Percentiles rank a stretch among this genome's conserved stretches.
phyloP scores from a whole-genome alignment of 2,797 vertebrate genomes.

The Gastrophryne carolinensis region DNA sequence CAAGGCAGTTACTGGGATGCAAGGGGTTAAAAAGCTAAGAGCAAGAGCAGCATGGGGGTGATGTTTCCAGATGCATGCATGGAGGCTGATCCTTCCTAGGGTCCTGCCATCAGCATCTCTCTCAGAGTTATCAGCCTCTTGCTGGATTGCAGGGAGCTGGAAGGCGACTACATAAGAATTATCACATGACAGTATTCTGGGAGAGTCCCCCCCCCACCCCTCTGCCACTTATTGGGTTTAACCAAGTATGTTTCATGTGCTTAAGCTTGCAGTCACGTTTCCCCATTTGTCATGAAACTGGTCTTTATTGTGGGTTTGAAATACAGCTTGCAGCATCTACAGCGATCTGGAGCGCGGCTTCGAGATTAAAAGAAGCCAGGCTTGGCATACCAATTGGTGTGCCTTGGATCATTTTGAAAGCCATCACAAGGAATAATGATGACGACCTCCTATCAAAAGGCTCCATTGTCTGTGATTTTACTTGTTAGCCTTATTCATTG shows the following conservation, averaged over 20 bases:
- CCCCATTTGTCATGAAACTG: conserved; percentile 14
- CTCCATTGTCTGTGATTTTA: neutral
- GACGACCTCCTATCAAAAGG: conserved; percentile 27
- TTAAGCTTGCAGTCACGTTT: conserved; percentile 32
- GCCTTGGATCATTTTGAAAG: conserved; percentile 24
- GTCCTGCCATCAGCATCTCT: conserved; percentile 42
- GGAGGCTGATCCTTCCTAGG: conserved; percentile 23
- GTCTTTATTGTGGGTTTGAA: conserved; percentile 36
- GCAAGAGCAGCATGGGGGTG: conserved; percentile 3
- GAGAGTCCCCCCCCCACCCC: conserved; percentile 11
- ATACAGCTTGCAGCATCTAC: conserved; percentile 40
- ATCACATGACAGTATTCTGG: conserved; percentile 32
- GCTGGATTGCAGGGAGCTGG: conserved; percentile 47
- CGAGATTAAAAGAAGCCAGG: conserved; percentile 23
- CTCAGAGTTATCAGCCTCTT: conserved; percentile 28
- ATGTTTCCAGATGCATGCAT: conserved; percentile 39
- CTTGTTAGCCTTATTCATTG: neutral
- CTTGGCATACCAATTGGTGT: conserved; percentile 47
- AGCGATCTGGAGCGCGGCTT: conserved; percentile 19
- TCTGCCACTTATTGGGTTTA: conserved; percentile 2
- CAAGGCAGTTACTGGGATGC: too few relatives aligned
- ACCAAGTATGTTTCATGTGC: conserved; percentile 25
- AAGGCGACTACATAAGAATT: conserved; percentile 39
- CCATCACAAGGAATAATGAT: conserved; percentile 36
- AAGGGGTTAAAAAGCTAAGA: conserved; percentile 15